Base-by-base conservation (phyloP, 2,797 vertebrate species). In the Hoplostethus atlanticus region DNA sequence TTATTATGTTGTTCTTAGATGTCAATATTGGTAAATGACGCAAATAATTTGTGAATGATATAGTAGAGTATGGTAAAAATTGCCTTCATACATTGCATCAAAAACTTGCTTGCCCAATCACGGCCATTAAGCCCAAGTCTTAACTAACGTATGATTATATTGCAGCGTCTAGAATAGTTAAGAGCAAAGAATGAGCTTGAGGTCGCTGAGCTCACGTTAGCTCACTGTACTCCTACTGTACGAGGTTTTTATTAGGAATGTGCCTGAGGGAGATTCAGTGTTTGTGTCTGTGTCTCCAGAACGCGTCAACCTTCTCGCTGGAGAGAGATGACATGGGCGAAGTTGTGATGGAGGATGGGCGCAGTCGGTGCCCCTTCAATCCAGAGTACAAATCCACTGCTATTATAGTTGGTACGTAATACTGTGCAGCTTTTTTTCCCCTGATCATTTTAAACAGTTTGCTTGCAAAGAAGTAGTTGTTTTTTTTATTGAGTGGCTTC, bases 351-450 rank as follows among this genome's bases (percentile, higher is more conserved):
- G 97, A 99, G 87, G 97, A 98, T 0, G 97, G 97, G 52, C 97
- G 97, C 75, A 96, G 96, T 5, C 96, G 97, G 69, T 98, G 97
- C 84, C 97, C 97, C 58, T 98, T 97, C 34, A 97, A 98, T 83
- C 97, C 97, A 0, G 96, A 97, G 77, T 98, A 96, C 89, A 96
- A 95, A 84, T 98, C 97, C 82, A 97, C 97, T 0, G 97, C 97
- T 81, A 95, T 98, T 89, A 94, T 97, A 77, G 96, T 97, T 44
- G 97, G 97, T 99, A 90, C 89, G 96, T 78, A 59, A 13, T 15
- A 25, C 44, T 0, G 56, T n/a, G 40, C 51, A 0, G 3, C 1
- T 44, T 17, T 47, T 1, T 5, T 34, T 12, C 21, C 36, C 15
- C 13, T 44, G 10, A 15, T 50, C 15, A 25, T 46, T 53, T 16